phyloP scores from a whole-genome alignment of 2,888 invertebrate species.

The Magallana nippona region DNA sequence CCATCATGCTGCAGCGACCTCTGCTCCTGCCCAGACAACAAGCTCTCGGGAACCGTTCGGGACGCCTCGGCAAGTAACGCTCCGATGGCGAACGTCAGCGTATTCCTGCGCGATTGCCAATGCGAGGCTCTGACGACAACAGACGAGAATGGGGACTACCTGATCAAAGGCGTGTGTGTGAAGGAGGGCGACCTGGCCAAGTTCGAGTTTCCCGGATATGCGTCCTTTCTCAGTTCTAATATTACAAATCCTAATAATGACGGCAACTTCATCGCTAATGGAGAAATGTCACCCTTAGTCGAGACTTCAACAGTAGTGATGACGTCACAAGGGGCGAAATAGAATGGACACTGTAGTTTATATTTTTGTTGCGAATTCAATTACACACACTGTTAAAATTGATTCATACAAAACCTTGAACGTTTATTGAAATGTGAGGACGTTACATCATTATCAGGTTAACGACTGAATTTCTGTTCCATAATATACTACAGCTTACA shows the following conservation, averaged over 20 bases:
- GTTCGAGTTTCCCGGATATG: constrained; percentile 17
- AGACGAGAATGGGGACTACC: constrained; percentile 2
- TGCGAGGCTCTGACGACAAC: constrained; percentile 8
- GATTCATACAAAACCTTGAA: too few species aligned
- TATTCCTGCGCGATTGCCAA: not conserved
- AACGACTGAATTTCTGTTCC: too few species aligned
- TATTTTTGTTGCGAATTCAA: too few species aligned
- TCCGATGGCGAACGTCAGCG: constrained; percentile 8
- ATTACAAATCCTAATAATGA: not conserved
- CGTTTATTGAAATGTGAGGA: too few species aligned
- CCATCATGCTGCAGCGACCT: constrained; percentile 14
- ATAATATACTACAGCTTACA: too few species aligned
- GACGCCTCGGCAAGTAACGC: constrained; percentile 1
- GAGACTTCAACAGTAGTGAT: not conserved
- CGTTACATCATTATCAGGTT: too few species aligned
- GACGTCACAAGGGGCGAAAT: not conserved
- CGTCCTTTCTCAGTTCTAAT: not conserved
- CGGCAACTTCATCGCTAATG: not conserved
- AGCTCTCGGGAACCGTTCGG: not conserved
- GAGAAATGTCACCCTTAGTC: not conserved
- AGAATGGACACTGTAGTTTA: too few species aligned
- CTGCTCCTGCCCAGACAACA: constrained; percentile 18
- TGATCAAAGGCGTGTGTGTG: constrained; percentile 21
- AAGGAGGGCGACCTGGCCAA: constrained; percentile 10
- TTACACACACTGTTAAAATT: too few species aligned